These are phyloP conservation scores for Gymnoscelis rufifasciata DNA, from an alignment of 2,888 invertebrate genomes.

Conservation along the genomic window DNA sequence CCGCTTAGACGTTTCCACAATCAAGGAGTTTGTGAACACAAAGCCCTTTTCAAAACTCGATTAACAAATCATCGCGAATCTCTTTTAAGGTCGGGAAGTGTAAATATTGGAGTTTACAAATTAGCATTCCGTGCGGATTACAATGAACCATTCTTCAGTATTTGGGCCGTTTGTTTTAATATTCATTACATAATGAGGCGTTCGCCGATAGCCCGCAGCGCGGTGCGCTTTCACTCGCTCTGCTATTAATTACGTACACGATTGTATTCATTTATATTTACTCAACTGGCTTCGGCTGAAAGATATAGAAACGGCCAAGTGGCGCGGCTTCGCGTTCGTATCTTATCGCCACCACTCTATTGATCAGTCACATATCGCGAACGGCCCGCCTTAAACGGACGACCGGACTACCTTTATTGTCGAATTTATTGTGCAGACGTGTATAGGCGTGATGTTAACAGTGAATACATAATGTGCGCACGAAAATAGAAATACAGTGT, in stretches of 20 bases:
- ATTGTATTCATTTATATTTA: conserved; percentile 72
- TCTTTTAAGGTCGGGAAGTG: conserved; percentile 27
- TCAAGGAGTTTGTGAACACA: conserved; percentile 38
- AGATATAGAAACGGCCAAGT: conserved; percentile 73
- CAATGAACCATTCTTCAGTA: conserved; percentile 49
- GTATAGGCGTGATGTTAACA: conserved; percentile 70
- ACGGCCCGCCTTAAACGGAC: conserved; percentile 71
- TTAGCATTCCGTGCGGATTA: conserved; percentile 39
- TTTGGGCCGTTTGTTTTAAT: conserved; percentile 70
- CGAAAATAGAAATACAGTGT: conserved; percentile 73
- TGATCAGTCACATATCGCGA: conserved; percentile 75
- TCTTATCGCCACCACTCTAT: conserved; percentile 74
- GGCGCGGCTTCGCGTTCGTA: conserved; percentile 57
- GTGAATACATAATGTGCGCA: conserved; percentile 76
- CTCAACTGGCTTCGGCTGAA: conserved; percentile 70
- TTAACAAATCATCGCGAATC: conserved; percentile 36
- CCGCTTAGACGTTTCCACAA: conserved; percentile 34
- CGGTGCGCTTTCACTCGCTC: conserved; percentile 70
- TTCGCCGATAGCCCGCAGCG: conserved; percentile 51
- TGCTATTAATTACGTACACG: conserved; percentile 69
- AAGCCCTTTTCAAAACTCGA: conserved; percentile 33
- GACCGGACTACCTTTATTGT: conserved; percentile 71
- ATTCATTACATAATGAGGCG: conserved; percentile 74
- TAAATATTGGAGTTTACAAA: conserved; percentile 40
- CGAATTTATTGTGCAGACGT: conserved; percentile 68